These are phyloP conservation scores for Andinoacara biseriatus DNA, from an alignment of 2,113 vertebrate genomes.

Conservation along the genomic window DNA sequence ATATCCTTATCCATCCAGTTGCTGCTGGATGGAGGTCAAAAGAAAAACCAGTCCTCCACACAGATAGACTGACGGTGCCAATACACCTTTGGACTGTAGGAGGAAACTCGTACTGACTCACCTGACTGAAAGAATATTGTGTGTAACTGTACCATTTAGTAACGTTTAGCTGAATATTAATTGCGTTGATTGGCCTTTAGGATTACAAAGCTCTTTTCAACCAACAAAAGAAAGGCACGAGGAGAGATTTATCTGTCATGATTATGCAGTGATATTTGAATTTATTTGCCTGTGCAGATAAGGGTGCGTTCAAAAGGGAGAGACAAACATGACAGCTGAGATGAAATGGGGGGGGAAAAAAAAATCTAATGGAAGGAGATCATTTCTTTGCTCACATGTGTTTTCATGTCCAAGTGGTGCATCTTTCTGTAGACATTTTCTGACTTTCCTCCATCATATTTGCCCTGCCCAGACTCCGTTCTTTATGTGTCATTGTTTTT, in stretches of 20 bases:
- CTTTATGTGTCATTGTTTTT: background rate
- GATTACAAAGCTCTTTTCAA: conserved; percentile 12
- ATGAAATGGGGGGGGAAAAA: conserved; percentile 27
- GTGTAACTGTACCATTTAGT: background rate
- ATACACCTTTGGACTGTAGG: background rate
- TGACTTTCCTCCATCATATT: background rate
- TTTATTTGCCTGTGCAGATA: conserved; percentile 52
- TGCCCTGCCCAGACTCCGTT: too few relatives aligned
- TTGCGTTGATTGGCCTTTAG: conserved; percentile 46
- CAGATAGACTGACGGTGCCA: background rate
- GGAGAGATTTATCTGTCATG: background rate
- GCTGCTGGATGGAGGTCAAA: too few relatives aligned
- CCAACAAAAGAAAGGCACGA: conserved; percentile 1
- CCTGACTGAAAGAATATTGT: background rate
- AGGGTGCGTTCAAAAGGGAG: conserved; percentile 29
- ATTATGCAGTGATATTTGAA: conserved; percentile 57
- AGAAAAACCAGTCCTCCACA: background rate
- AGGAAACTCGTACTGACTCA: background rate
- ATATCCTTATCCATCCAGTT: too few relatives aligned
- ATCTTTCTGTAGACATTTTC: background rate
- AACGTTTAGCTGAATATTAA: conserved; percentile 20
- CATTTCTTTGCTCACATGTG: background rate
- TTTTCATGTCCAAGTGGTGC: conserved; percentile 3
- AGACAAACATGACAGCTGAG: background rate
- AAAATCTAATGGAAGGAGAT: conserved; percentile 20